Evolutionary conservation across 2,888 invertebrate genomes (phyloP), one percentile per base, ranked within the genome.

Genomic region (Ophioninae sp.): DNA sequence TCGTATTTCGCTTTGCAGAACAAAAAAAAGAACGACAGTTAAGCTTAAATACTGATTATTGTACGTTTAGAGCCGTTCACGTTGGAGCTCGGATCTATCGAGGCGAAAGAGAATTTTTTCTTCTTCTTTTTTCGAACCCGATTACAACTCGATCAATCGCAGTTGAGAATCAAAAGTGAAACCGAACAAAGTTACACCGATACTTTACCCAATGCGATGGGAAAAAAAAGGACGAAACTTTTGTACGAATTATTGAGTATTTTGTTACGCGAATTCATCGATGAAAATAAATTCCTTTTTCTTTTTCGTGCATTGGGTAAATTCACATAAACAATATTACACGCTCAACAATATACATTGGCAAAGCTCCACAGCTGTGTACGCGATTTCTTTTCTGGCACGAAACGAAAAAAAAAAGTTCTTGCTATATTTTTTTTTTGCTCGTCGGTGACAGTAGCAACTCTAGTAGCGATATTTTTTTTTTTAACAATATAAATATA

Each of bases 31-130:
- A 72, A 39, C 59, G 80, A 87, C 85, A 69, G 67, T 64, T 82
- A 86, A 87, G 86, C 86, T 85, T 87, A 87, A 87, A 86, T 87
- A 87, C 86, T 87, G 86, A 86, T 87, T 87, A 87, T 87, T 87
- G 86, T 86, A 87, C 86, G 85, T 82, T 87, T 85, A 85, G 86
- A 86, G 86, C 86, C 86, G 62, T 87, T 67, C 74, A 82, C 76
- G 62, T 80, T 74, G 56, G 78, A 70, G 79, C 82, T 39, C 44
- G 64, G 69, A 76, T 72, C 75, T 20, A 78, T 80, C 74, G 21
- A 69, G 65, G 65, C 69, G 67, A 76, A 73, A 61, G 44, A 50
- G 73, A 59, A 65, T 21, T n/a, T 37, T 30, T 30, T 30, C n/a
- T n/a, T 8, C n/a, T 39, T 57, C 37, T 56, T 59, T 13, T 39